phyloP scores from a whole-genome alignment of 2,797 vertebrate species.

The Cuniculus paca region DNA sequence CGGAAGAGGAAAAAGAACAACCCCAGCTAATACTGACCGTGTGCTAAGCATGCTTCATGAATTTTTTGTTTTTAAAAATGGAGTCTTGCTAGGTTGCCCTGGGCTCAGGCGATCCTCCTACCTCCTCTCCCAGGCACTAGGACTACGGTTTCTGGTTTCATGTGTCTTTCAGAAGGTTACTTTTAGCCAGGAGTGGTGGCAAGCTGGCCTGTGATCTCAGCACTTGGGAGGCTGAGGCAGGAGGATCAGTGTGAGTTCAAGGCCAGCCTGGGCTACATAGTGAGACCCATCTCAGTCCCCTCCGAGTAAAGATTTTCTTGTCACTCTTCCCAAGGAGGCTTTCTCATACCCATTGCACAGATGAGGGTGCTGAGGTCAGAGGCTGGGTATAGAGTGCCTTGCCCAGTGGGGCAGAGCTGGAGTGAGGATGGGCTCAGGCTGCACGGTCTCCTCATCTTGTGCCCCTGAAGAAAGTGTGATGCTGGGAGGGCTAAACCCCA shows the following conservation, averaged over 20 bases:
- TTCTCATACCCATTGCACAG: not conserved
- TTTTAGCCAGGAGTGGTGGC: not conserved
- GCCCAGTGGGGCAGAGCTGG: not conserved
- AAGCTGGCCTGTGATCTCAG: not conserved
- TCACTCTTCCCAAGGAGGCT: not conserved
- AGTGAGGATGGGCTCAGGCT: not conserved
- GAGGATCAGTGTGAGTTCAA: not conserved
- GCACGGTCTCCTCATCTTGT: not conserved
- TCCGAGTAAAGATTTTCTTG: not conserved
- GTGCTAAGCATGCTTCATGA: not conserved
- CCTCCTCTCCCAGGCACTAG: not conserved
- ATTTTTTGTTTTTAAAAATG: not conserved
- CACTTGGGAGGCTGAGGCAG: not conserved
- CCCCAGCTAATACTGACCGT: not conserved
- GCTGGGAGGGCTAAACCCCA: constrained; percentile 1
- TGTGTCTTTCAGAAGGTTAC: not conserved
- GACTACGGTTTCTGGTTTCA: not conserved
- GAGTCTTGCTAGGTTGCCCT: not conserved
- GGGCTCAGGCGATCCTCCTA: not conserved
- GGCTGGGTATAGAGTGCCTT: not conserved
- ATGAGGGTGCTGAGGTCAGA: not conserved
- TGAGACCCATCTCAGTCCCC: not conserved
- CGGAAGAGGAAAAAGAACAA: not conserved
- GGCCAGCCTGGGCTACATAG: not conserved
- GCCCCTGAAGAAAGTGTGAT: constrained; percentile 31